Evolutionary conservation across 2,888 invertebrate species (phyloP), one percentile per base, ranked within the genome.

Genomic region (Lasioglossum leucozonium): DNA sequence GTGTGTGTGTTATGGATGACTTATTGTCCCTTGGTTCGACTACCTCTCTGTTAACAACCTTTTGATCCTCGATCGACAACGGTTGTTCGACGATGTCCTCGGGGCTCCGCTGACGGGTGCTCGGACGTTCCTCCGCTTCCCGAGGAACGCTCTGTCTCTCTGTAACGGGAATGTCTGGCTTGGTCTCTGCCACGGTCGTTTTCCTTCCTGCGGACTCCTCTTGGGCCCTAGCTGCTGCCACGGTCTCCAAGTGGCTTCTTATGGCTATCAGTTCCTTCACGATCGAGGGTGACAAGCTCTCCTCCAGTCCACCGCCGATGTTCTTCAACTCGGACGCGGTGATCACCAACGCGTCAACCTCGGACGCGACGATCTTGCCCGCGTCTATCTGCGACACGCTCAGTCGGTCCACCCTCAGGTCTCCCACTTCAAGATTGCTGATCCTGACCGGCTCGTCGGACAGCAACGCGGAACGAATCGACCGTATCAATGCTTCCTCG

Each of bases 341-440:
- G 87, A 98, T 96, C 55, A 97, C 96, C 90, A 96, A 96, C 10
- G 98, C 97, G 92, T 98, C 98, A 84, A 98, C 96, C 94, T 98
- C 98, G 0, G 98, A 98, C 0, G 98, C 98, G 75, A 97, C 96
- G 85, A 98, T 97, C 94, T 97, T 97, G 79, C 97, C 97, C 0
- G 98, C 98, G 93, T 98, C 97, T 67, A 98, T 95, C 91, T 98
- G 97, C 81, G 97, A 97, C 0, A 98, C 98, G 87, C 97, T 97
- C 34, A 98, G 94, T 75, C 97, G 96, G 80, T 98, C 98, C 0
- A 98, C 98, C 92, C 98, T 97, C 84, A 98, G 95, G 93, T 98
- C 98, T 42, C 96, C 95, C 1, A 98, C 96, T 93, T 97, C 97
- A 58, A 98, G 95, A 89, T 96, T 96, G 90, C 96, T 96, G 73